Evolutionary conservation across 2,888 invertebrate genomes (phyloP), one percentile per base, ranked within the genome.

Genomic region (Pimpla rufipes): DNA sequence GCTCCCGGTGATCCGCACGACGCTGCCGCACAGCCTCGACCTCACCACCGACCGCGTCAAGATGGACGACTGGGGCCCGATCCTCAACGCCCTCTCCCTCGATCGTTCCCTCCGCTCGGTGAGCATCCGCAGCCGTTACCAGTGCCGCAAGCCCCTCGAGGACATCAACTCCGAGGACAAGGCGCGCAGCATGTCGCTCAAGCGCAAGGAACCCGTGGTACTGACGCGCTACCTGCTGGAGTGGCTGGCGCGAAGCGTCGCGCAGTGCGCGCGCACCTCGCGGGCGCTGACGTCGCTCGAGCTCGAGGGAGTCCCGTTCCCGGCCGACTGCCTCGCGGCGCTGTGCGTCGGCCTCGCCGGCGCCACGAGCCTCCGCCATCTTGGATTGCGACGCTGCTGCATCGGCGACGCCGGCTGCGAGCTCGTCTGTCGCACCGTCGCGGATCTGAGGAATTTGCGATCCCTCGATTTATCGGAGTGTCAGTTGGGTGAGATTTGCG

Each of bases 11-110:
- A 92, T 93, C 79, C 91, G 91, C 79, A 90, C 91, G 2, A 90
- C 90, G 0, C 64, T 93, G 37, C 93, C 93, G 0, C 88, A 95
- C 67, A 92, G 94, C 52, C 88, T 96, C 83, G 97, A 97, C 87
- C 96, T 97, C 88, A 95, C 95, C 85, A 96, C 96, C 70, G 97
- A 97, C 90, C 95, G 97, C 85, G 94, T 97, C 68, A 96, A 96
- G 89, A 95, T 96, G 83, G 95, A 95, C 83, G 97, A 97, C 86
- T 97, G 97, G 97, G 94, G 95, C 40, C 96, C 97, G 0, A 95
- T 97, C 66, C 93, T 96, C 68, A 96, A 96, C 88, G 96, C 97
- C 0, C 93, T 97, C 5, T 94, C 95, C 66, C 94, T 96, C 85
- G 97, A 97, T 91, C 94, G 96, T 68, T 96, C 96, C 81, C 94